A percentile compares a stretch with the other conserved stretches of the same genome.
phyloP scores from a whole-genome alignment of 2,888 invertebrate species.

The Yponomeuta evonymella region DNA sequence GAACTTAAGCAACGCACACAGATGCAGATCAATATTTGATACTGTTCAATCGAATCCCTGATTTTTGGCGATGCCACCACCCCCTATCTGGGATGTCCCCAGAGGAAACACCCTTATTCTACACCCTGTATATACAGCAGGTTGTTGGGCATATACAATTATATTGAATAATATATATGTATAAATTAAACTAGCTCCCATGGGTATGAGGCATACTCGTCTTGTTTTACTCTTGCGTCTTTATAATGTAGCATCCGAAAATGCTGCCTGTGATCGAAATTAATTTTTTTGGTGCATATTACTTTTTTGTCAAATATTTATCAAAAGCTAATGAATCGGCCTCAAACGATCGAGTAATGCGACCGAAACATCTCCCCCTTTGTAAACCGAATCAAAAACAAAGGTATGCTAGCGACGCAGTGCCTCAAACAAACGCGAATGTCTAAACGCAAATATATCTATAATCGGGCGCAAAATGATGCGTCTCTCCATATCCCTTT shows the following conservation, averaged over 20 bases:
- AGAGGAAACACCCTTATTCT: constrained; percentile 49
- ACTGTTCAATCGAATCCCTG: constrained; percentile 37
- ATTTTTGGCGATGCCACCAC: constrained; percentile 48
- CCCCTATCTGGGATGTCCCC: constrained; percentile 58
- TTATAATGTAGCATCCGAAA: neutral
- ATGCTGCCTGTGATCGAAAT: neutral
- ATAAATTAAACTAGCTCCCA: constrained; percentile 47
- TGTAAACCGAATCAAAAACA: constrained; percentile 51
- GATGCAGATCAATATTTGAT: constrained; percentile 28
- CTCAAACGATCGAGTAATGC: constrained; percentile 36
- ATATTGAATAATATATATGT: constrained; percentile 51
- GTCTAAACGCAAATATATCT: constrained; percentile 38
- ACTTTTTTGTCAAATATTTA: neutral
- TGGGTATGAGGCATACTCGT: neutral
- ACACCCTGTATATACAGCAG: constrained; percentile 23
- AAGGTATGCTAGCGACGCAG: constrained; percentile 54
- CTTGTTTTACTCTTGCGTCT: neutral
- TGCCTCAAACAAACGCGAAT: constrained; percentile 41
- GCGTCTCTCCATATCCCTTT: constrained; percentile 57
- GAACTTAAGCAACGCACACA: constrained; percentile 21
- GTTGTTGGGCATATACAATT: constrained; percentile 47
- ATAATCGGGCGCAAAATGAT: constrained; percentile 38
- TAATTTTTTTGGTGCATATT: neutral
- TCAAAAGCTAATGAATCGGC: constrained; percentile 8
- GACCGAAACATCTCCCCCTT: constrained; percentile 41